Percentiles rank a stretch among this genome's conserved stretches.
Evolutionary conservation across 2,797 vertebrate species (phyloP).

Genomic region (Sciurus vulgaris): DNA sequence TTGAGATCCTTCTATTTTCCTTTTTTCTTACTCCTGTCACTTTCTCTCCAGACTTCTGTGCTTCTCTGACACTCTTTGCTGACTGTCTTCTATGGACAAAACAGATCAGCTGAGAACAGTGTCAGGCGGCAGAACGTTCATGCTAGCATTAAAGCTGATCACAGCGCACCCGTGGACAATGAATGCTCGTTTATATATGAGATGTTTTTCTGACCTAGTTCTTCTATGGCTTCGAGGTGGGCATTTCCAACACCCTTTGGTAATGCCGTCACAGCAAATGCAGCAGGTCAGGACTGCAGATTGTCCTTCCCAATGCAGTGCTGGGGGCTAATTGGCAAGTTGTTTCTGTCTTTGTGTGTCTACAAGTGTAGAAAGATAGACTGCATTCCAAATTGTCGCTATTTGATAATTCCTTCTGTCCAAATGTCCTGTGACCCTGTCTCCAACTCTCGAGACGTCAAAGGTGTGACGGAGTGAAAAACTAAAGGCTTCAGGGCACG

Average conservation of each 20-base stretch:
- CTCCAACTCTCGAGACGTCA: neutral
- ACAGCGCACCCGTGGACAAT: neutral
- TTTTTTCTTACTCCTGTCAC: neutral
- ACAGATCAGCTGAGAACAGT: constrained; percentile 5
- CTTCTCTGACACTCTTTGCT: neutral
- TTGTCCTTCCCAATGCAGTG: neutral
- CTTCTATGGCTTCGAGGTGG: neutral
- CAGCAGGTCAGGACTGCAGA: neutral
- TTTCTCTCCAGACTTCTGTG: neutral
- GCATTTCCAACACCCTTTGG: neutral
- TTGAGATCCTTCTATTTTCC: neutral
- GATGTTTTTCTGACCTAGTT: neutral
- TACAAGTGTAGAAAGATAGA: neutral
- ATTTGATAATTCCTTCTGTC: constrained; percentile 15
- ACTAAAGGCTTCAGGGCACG: neutral
- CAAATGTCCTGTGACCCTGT: neutral
- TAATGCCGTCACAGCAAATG: neutral
- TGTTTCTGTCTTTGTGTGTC: constrained; percentile 17
- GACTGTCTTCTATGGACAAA: neutral
- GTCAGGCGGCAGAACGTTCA: neutral
- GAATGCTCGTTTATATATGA: neutral
- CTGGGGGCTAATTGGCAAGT: neutral
- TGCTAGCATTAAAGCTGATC: neutral
- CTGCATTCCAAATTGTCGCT: constrained; percentile 16
- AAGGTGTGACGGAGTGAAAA: neutral